A percentile compares a stretch with the other conserved stretches of the same genome.
phyloP scores from a whole-genome alignment of 2,888 invertebrate species.

The Synanthedon formicaeformis region DNA sequence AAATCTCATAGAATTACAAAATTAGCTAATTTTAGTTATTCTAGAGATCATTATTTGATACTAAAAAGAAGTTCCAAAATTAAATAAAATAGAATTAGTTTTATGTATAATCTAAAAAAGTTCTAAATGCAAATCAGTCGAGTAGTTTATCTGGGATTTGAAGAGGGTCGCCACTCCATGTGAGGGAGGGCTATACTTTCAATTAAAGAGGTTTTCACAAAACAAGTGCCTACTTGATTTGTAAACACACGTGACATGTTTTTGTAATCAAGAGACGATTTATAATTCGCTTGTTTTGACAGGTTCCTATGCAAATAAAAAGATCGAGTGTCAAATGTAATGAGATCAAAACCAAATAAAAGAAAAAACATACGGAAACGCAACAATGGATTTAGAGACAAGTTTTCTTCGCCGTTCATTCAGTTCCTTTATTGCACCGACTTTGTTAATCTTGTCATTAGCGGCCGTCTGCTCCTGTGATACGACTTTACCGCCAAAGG shows the following conservation, averaged over 20 bases:
- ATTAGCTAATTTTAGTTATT: too few relatives aligned
- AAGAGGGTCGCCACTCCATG: slow-evolving; percentile 54
- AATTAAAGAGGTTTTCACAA: slow-evolving; percentile 54
- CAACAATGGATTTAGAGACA: too few relatives aligned
- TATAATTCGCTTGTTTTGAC: too few relatives aligned
- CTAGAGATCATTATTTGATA: too few relatives aligned
- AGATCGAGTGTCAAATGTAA: background rate
- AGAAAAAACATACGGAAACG: too few relatives aligned
- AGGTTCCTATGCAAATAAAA: too few relatives aligned
- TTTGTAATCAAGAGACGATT: too few relatives aligned
- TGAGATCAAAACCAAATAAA: background rate
- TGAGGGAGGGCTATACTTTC: slow-evolving; percentile 48
- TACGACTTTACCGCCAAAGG: slow-evolving; percentile 24
- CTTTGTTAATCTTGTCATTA: slow-evolving; percentile 39
- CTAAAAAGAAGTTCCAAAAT: background rate
- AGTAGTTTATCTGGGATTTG: slow-evolving; percentile 33
- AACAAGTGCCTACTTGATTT: slow-evolving; percentile 29
- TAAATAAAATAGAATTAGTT: slow-evolving; percentile 4
- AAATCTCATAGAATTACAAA: too few relatives aligned
- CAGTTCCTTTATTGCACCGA: slow-evolving; percentile 15
- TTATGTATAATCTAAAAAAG: background rate
- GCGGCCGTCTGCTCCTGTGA: slow-evolving; percentile 32
- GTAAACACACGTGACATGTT: slow-evolving; percentile 7
- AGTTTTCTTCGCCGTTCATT: too few relatives aligned
- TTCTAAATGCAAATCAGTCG: slow-evolving; percentile 33